phyloP scores from a whole-genome alignment of 1,140 invertebrate genomes.

The Eriocheir sinensis region DNA sequence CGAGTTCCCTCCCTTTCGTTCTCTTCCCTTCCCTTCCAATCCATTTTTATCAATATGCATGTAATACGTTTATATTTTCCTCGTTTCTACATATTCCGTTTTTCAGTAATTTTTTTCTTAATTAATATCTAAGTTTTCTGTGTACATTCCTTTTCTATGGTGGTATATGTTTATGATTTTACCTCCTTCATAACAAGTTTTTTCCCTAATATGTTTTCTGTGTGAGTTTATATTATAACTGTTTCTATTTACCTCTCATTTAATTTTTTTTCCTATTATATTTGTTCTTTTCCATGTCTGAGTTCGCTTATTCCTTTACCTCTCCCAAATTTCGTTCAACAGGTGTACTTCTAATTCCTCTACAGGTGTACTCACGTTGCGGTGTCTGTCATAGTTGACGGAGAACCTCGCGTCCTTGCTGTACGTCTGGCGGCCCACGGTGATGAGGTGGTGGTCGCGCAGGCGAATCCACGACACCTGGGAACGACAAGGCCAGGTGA shows the following conservation, averaged over 20 bases:
- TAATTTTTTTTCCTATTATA: too few relatives aligned
- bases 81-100: neutral
- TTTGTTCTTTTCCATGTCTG: too few relatives aligned
- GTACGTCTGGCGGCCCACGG: slow-evolving; percentile 65
- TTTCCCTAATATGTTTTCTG: too few relatives aligned
- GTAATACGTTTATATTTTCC: neutral
- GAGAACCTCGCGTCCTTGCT: slow-evolving; percentile 77
- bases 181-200: too few relatives aligned
- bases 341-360: neutral
- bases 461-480: slow-evolving; percentile 71
- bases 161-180: too few relatives aligned
- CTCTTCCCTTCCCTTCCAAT: neutral
- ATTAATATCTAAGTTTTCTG: neutral
- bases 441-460: slow-evolving; percentile 70
- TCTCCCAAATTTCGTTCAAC: too few relatives aligned
- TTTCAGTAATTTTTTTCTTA: neutral
- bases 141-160: neutral
- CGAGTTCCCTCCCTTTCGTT: neutral
- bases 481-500: neutral
- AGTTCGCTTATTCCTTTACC: too few relatives aligned
- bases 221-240: too few relatives aligned
- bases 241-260: too few relatives aligned
- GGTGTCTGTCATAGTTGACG: slow-evolving; percentile 77
- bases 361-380: slow-evolving; percentile 65
- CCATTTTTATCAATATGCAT: neutral